Evolutionary conservation across 2,113 vertebrate species (phyloP).

Genomic region (Cyprinodon variegatus): DNA sequence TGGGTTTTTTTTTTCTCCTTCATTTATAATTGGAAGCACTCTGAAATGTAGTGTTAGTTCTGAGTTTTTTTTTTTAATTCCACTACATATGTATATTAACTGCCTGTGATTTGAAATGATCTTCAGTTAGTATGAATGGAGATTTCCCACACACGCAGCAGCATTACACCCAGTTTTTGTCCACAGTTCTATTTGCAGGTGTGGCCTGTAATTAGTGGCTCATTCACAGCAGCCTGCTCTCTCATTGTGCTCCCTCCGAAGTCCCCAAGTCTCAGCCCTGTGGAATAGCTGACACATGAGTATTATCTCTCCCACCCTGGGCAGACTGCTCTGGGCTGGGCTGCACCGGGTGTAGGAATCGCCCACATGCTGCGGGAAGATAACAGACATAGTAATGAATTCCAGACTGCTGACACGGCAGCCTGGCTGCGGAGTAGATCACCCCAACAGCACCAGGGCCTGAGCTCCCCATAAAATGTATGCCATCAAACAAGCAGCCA

Average conservation of each 20-base stretch:
- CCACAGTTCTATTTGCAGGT: slow-evolving; percentile 63
- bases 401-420: slow-evolving; percentile 85
- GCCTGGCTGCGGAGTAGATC: slow-evolving; percentile 68
- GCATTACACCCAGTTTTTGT: slow-evolving; percentile 39
- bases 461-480: slow-evolving; percentile 66
- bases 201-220: slow-evolving; percentile 67
- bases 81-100: neutral
- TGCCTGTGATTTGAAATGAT: slow-evolving; percentile 11
- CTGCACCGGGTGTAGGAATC: slow-evolving; percentile 78
- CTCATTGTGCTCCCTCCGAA: slow-evolving; percentile 54
- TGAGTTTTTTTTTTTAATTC: slow-evolving; percentile 3
- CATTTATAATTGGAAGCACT: neutral
- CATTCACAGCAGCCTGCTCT: slow-evolving; percentile 63
- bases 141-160: slow-evolving; percentile 15
- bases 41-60: slow-evolving; percentile 5
- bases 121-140: slow-evolving; percentile 20
- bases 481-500: slow-evolving; percentile 64
- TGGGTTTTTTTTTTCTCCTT: slow-evolving; percentile 16
- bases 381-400: slow-evolving; percentile 87
- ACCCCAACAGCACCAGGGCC: slow-evolving; percentile 69
- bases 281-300: slow-evolving; percentile 86
- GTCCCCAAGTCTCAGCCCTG: slow-evolving; percentile 74
- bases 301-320: slow-evolving; percentile 66
- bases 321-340: slow-evolving; percentile 56
- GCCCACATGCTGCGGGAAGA: slow-evolving; percentile 82